A percentile compares a stretch with the other conserved stretches of the same genome.
These are phyloP conservation scores for Notolabrus celidotus DNA, from an alignment of 2,797 vertebrate species.

Conservation along the genomic window DNA sequence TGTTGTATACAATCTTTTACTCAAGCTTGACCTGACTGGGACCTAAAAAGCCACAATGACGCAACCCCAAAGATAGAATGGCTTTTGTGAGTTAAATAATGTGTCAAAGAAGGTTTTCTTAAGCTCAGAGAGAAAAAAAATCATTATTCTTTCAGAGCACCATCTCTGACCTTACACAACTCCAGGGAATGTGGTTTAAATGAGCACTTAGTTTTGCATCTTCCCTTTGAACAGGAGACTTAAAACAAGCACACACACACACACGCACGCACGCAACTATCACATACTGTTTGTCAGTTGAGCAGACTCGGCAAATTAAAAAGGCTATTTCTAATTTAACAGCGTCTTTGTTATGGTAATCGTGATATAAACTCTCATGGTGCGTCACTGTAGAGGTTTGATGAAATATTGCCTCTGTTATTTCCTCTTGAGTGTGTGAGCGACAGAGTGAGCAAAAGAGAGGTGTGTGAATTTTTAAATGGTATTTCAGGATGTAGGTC, in stretches of 20 bases:
- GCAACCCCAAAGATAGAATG: slow-evolving; percentile 14
- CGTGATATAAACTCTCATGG: slow-evolving; percentile 53
- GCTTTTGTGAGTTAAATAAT: slow-evolving; percentile 21
- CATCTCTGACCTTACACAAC: background rate
- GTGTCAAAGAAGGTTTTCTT: slow-evolving; percentile 16
- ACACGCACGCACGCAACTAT: slow-evolving; percentile 12
- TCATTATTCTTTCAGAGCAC: slow-evolving; percentile 16
- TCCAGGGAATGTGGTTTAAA: slow-evolving; percentile 31
- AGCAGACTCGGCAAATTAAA: slow-evolving; percentile 53
- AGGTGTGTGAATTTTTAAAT: slow-evolving; percentile 43
- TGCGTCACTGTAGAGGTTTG: slow-evolving; percentile 50
- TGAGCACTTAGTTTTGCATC: slow-evolving; percentile 21
- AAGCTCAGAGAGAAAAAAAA: slow-evolving; percentile 7
- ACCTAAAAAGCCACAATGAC: slow-evolving; percentile 17
- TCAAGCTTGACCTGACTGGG: slow-evolving; percentile 29
- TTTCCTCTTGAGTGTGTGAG: slow-evolving; percentile 22
- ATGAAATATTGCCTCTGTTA: slow-evolving; percentile 38
- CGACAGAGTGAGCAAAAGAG: background rate
- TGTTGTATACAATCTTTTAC: slow-evolving; percentile 40
- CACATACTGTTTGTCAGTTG: slow-evolving; percentile 30
- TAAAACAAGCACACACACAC: background rate
- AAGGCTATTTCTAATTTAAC: slow-evolving; percentile 67
- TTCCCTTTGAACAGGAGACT: slow-evolving; percentile 8
- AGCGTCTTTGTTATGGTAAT: slow-evolving; percentile 70
- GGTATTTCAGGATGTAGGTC: slow-evolving; percentile 48